A percentile compares a stretch with the other conserved stretches of the same genome.
These are phyloP conservation scores for Tinamus major DNA, from an alignment of 2,797 vertebrate species.

Conservation along the genomic window DNA sequence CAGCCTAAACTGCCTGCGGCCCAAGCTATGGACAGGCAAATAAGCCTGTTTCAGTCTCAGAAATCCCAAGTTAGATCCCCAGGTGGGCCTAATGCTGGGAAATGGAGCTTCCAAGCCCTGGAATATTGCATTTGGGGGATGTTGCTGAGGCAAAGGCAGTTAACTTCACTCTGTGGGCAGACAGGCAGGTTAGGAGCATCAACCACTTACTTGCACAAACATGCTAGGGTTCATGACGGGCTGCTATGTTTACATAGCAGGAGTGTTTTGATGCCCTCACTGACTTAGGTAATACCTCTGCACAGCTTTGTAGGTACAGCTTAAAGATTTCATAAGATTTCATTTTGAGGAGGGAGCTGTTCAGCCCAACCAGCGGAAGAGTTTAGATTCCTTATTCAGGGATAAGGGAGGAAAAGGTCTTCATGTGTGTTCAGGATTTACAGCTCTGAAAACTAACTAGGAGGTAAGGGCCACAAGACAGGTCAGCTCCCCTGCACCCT, in stretches of 20 bases:
- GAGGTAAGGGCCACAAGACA: background rate
- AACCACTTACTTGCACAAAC: background rate
- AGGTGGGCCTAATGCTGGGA: background rate
- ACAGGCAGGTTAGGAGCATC: background rate
- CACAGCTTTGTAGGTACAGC: background rate
- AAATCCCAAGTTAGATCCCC: background rate
- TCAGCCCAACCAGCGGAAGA: background rate
- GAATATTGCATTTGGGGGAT: background rate
- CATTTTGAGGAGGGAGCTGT: background rate
- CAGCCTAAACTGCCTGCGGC: background rate
- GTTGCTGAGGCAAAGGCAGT: background rate
- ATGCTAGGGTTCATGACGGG: rapidly evolving
- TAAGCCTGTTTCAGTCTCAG: rapidly evolving
- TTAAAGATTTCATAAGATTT: background rate
- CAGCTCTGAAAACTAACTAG: background rate
- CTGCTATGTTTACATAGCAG: rapidly evolving
- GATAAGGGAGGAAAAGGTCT: background rate
- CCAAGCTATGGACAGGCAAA: background rate
- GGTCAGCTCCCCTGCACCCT: background rate
- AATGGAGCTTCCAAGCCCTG: no score
- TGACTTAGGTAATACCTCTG: background rate
- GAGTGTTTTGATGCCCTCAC: rapidly evolving
- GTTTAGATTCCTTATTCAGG: background rate
- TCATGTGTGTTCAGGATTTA: background rate
- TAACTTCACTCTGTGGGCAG: background rate